Conservation (phyloP, 2,888 invertebrate species). For the Trichopria drosophilae region DNA sequence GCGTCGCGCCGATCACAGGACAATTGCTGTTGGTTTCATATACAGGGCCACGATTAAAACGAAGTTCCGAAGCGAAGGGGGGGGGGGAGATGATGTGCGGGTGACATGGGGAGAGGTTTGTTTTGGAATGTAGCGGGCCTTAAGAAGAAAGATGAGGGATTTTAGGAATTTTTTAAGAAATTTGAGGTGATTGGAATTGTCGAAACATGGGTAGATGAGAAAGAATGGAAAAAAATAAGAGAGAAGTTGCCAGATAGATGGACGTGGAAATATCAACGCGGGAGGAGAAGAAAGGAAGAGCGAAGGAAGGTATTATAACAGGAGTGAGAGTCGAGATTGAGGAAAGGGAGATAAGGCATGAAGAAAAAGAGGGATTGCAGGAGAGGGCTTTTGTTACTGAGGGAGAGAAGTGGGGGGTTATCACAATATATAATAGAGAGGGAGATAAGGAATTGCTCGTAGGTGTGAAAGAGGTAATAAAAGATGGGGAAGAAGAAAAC, state of each 20-base stretch:
- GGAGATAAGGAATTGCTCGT: neutral
- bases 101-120: no score
- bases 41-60: no score
- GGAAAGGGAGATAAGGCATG: conserved; percentile 14
- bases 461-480: neutral
- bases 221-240: conserved; percentile 23
- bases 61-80: no score
- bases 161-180: conserved; percentile 26
- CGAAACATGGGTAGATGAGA: conserved; percentile 31
- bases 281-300: conserved; percentile 21
- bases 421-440: neutral
- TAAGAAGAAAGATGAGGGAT: conserved; percentile 28
- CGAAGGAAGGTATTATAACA: no score
- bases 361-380: no score
- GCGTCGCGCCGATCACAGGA: no score
- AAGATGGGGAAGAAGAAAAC: conserved; percentile 1
- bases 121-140: conserved; percentile 34
- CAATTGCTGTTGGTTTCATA: no score
- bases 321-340: no score
- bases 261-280: conserved; percentile 17
- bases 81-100: no score
- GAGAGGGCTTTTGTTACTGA: no score
- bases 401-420: no score
- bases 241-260: conserved; percentile 17
- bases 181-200: conserved; percentile 26